These are phyloP conservation scores for Cyclargus thomasi DNA, from an alignment of 1,140 invertebrate species.

Conservation along the genomic window DNA sequence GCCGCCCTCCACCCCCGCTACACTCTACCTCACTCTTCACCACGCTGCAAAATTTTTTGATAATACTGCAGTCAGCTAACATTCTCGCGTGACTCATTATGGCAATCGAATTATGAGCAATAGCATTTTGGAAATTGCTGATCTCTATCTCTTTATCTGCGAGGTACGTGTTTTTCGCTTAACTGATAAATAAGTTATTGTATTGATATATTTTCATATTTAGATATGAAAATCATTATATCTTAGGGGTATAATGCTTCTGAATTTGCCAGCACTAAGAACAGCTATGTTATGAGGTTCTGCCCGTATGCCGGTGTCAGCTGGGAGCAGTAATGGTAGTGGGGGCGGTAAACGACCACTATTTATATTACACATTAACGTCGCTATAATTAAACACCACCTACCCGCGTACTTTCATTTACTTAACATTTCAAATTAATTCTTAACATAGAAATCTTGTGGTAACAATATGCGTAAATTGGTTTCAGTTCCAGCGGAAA, in stretches of 20 bases:
- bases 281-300: not conserved
- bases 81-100: not conserved
- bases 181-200: not conserved
- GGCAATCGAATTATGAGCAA: not conserved
- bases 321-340: not conserved
- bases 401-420: constrained; percentile 4
- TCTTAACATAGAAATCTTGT: not conserved
- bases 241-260: no score
- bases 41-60: not conserved
- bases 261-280: no score
- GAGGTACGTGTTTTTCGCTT: not conserved
- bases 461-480: not conserved
- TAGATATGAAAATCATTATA: no score
- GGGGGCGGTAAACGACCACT: constrained; percentile 8
- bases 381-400: constrained; percentile 3
- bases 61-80: not conserved
- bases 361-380: constrained; percentile 2
- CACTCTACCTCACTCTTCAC: constrained; percentile 21
- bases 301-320: not conserved
- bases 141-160: not conserved
- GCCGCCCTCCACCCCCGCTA: constrained; percentile 10
- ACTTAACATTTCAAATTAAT: not conserved
- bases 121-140: not conserved
- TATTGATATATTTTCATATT: no score
- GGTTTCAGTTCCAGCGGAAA: no score